These are phyloP conservation scores for Simalia tracyae DNA, from an alignment of 2,797 vertebrate genomes.

Conservation along the genomic window DNA sequence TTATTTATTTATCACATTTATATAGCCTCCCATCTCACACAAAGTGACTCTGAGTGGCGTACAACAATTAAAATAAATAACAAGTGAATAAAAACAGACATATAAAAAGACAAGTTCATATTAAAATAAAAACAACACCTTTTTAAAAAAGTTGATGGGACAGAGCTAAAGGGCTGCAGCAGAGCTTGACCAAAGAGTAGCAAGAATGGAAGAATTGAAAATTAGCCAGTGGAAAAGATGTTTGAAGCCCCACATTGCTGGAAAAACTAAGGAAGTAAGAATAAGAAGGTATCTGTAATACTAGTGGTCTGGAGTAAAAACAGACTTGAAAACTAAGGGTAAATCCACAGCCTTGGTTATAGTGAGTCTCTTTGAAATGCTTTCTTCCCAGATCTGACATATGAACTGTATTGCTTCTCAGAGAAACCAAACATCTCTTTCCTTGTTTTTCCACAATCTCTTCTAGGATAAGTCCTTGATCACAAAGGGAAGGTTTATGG, in stretches of 20 bases:
- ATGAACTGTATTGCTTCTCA: not conserved
- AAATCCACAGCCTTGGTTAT: not conserved
- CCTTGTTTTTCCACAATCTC: not conserved
- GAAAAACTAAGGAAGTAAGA: not conserved
- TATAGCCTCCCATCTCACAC: no score
- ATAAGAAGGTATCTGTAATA: not conserved
- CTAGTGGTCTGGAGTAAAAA: not conserved
- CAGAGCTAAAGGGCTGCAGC: not conserved
- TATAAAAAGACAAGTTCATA: no score
- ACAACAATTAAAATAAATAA: no score
- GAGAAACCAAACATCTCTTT: not conserved
- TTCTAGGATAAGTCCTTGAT: not conserved
- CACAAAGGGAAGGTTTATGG: not conserved
- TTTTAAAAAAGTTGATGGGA: no score
- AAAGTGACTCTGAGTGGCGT: no score
- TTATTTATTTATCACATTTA: no score
- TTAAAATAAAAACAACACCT: no score
- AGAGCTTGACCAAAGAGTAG: not conserved
- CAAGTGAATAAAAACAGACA: no score
- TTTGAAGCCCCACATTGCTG: not conserved
- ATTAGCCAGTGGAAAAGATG: not conserved
- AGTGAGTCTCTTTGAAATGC: not conserved
- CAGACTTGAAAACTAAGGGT: not conserved
- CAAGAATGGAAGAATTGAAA: not conserved
- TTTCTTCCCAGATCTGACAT: not conserved